Conservation (phyloP, 2,797 vertebrate genomes). For the Xiphophorus birchmanni region DNA sequence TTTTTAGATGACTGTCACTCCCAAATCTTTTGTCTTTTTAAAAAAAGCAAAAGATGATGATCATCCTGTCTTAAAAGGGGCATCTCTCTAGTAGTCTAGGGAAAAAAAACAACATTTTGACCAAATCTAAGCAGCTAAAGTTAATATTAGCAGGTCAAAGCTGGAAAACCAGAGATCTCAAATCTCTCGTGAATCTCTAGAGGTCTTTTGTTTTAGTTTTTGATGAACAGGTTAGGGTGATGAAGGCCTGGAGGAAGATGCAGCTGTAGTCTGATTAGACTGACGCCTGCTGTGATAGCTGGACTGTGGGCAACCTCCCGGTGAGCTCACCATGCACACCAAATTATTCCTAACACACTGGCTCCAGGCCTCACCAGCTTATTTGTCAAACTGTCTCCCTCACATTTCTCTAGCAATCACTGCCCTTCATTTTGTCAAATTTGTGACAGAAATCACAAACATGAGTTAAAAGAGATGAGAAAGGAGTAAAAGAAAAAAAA, state of each 20-base stretch:
- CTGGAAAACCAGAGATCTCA: not conserved
- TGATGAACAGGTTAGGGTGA: not conserved
- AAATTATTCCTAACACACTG: slow-evolving; percentile 53
- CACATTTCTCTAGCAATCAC: slow-evolving; percentile 38
- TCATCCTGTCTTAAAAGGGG: not conserved
- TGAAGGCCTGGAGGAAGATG: slow-evolving; percentile 25
- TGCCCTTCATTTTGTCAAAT: slow-evolving; percentile 41
- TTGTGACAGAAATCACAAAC: slow-evolving; percentile 31
- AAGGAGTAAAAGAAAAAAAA: not conserved
- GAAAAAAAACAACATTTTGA: not conserved
- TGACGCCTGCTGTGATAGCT: slow-evolving; percentile 53
- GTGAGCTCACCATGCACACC: slow-evolving; percentile 41
- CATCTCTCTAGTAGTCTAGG: not conserved
- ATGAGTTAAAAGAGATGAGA: slow-evolving; percentile 10
- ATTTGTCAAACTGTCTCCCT: slow-evolving; percentile 42
- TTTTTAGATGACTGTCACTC: not conserved
- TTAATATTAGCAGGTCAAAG: not conserved
- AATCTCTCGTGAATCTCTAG: not conserved
- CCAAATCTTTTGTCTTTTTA: not conserved
- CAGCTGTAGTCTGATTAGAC: slow-evolving; percentile 69
- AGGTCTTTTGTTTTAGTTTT: not conserved
- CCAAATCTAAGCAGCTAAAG: not conserved
- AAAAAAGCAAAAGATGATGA: not conserved
- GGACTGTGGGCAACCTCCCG: slow-evolving; percentile 49
- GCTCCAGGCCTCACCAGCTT: slow-evolving; percentile 31